Conservation (phyloP, 2,888 invertebrate genomes). For the Theodoxus fluviatilis region DNA sequence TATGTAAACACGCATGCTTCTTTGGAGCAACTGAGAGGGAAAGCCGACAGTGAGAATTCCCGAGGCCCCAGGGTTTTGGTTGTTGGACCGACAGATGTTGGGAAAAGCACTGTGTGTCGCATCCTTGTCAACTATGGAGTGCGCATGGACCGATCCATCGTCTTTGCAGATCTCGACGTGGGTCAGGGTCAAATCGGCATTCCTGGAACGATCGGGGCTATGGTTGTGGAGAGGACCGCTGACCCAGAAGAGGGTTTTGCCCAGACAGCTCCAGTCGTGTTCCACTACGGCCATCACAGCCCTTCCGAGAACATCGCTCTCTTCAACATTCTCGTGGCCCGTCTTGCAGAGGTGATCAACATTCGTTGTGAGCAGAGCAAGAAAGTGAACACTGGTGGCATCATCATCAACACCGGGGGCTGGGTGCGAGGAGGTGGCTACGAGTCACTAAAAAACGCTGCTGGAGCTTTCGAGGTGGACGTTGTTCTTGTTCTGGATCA, state of each 20-base stretch:
- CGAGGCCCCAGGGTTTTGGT: constrained; percentile 73
- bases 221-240: constrained; percentile 90
- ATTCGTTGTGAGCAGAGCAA: constrained; percentile 82
- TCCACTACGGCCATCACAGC: constrained; percentile 88
- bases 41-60: constrained; percentile 75
- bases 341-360: constrained; percentile 83
- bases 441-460: constrained; percentile 83
- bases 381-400: constrained; percentile 75
- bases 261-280: constrained; percentile 89
- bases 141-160: constrained; percentile 80
- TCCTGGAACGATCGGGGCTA: constrained; percentile 70
- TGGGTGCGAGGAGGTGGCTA: constrained; percentile 95
- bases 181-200: constrained; percentile 74
- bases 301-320: constrained; percentile 81
- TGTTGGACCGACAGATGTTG: constrained; percentile 94
- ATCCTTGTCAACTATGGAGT: constrained; percentile 95
- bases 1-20: constrained; percentile 96
- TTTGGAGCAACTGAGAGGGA: constrained; percentile 84
- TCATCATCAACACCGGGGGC: constrained; percentile 96
- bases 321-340: constrained; percentile 82
- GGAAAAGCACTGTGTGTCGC: constrained; percentile 89
- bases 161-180: constrained; percentile 93
- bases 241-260: constrained; percentile 95
- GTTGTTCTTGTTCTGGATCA: constrained; percentile 95
- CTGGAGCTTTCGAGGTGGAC: constrained; percentile 91